Conservation (phyloP, 2,888 invertebrate genomes). For the Blomia tropicalis region DNA sequence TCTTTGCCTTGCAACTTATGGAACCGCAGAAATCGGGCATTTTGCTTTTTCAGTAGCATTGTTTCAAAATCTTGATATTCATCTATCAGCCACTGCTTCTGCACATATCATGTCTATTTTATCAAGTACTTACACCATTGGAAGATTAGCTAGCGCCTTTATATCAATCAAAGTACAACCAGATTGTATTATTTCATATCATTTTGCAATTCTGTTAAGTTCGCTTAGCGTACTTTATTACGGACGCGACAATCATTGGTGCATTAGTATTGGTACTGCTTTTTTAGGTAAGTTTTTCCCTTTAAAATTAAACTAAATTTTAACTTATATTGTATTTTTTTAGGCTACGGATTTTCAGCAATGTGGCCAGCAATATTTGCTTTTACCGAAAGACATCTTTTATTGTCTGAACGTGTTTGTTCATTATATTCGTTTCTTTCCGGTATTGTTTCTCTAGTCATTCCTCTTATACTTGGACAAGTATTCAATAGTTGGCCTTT, state of each 20-base stretch:
- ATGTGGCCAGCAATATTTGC: slow-evolving; percentile 17
- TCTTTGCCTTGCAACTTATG: background rate
- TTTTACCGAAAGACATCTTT: slow-evolving; percentile 2
- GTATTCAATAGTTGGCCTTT: background rate
- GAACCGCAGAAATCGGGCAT: slow-evolving; percentile 3
- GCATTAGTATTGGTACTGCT: background rate
- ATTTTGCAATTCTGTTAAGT: background rate
- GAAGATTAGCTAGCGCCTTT: slow-evolving; percentile 1
- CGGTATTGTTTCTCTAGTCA: background rate
- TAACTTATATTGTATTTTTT: no score
- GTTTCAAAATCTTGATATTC: background rate
- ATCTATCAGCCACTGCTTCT: background rate
- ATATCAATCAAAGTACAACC: background rate
- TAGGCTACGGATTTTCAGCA: slow-evolving; percentile 15
- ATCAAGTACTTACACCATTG: background rate
- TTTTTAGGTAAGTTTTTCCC: no score
- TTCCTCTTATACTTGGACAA: background rate
- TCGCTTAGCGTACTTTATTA: background rate
- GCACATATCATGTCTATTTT: background rate
- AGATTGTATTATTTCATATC: background rate
- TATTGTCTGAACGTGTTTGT: background rate
- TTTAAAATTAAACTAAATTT: no score
- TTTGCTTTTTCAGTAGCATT: background rate
- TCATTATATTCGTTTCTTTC: background rate
- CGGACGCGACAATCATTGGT: background rate